These are phyloP conservation scores for Phymatocera aterrima DNA, from an alignment of 2,888 invertebrate genomes.

Conservation along the genomic window DNA sequence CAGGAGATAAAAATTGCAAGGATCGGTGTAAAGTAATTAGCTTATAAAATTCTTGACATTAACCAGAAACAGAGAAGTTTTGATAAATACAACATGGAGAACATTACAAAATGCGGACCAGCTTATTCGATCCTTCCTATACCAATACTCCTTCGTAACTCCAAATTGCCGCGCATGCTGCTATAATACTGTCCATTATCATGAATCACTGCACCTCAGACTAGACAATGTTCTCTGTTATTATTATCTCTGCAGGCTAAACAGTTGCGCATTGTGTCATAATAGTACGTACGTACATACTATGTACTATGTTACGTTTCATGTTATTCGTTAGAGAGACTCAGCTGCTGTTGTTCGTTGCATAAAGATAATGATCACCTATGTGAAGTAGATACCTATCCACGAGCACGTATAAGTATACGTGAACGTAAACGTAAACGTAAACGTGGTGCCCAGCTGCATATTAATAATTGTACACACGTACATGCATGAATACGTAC, in stretches of 20 bases:
- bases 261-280: neutral
- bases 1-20: neutral
- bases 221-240: constrained; percentile 32
- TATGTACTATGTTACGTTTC: neutral
- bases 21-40: neutral
- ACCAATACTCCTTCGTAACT: neutral
- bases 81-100: neutral
- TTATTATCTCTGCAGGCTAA: neutral
- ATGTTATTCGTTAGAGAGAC: neutral
- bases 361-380: neutral
- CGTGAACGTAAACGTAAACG: too few species aligned
- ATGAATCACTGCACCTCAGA: constrained; percentile 21
- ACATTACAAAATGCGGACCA: too few species aligned
- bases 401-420: too few species aligned
- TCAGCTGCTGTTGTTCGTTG: neutral
- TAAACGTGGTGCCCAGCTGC: too few species aligned
- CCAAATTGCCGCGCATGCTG: neutral
- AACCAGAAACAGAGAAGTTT: neutral
- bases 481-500: too few species aligned
- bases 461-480: too few species aligned
- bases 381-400: too few species aligned
- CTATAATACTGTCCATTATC: constrained; percentile 15
- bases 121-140: too few species aligned
- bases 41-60: neutral
- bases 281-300: neutral